Percentiles rank a stretch among this genome's conserved stretches.
These are phyloP conservation scores for Distichodus sexfasciatus DNA, from an alignment of 2,797 vertebrate genomes.

Conservation along the genomic window DNA sequence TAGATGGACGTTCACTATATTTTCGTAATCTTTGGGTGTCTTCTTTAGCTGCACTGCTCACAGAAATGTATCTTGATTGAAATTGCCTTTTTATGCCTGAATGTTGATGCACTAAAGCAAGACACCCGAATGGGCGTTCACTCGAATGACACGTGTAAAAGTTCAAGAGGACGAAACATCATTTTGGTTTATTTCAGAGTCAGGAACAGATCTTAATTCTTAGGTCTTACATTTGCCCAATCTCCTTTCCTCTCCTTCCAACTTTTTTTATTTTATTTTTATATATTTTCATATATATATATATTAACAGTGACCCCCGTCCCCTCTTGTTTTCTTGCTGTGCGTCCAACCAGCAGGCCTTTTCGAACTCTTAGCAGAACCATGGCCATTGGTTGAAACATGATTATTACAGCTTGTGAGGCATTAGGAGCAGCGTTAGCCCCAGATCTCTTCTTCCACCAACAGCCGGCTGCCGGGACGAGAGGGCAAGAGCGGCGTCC, in stretches of 20 bases:
- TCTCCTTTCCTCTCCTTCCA: background rate
- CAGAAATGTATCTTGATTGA: background rate
- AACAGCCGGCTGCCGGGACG: conserved; percentile 57
- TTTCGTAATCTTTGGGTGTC: background rate
- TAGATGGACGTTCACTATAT: background rate
- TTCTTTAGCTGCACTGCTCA: background rate
- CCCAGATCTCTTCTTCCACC: conserved; percentile 50
- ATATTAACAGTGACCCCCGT: too few relatives aligned
- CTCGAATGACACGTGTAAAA: too few relatives aligned
- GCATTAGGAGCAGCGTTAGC: conserved; percentile 51
- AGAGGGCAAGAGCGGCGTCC: conserved; percentile 62
- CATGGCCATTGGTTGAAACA: background rate
- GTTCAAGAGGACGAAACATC: too few relatives aligned
- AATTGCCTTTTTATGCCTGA: background rate
- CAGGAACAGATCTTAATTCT: too few relatives aligned
- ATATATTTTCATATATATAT: too few relatives aligned
- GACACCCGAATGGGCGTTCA: too few relatives aligned
- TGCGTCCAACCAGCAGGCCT: background rate
- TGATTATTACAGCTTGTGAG: conserved; percentile 19
- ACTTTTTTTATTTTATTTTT: background rate
- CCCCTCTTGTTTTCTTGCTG: background rate
- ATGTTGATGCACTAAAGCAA: too few relatives aligned
- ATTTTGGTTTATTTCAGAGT: too few relatives aligned
- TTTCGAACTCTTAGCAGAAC: background rate
- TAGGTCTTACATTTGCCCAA: too few relatives aligned